Base-by-base conservation (phyloP, 2,888 invertebrate species). In the Periphyllus acericola region DNA sequence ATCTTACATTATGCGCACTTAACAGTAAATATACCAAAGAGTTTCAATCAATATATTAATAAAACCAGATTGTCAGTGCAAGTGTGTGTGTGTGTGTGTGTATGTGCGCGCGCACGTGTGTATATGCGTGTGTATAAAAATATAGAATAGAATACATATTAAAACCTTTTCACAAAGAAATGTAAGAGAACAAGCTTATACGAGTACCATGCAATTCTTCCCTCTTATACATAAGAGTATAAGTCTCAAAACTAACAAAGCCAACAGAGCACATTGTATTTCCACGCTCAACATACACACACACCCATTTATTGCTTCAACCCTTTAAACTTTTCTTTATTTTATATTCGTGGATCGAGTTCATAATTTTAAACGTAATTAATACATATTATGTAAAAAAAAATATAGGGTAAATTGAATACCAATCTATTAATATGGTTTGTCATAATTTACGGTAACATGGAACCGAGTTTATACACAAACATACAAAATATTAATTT, bases 201-300 rank as follows among this genome's bases (percentile, higher is more conserved):
- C 2, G 52, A 55, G 11, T 40, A 83, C 83, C 72, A 83, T 83
- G 83, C 14, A 34, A 74, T 83, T 55, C 6, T 83, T 55, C 6
- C 3, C 76, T 29, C 55, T 79, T 34, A 55, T 60, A 25, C 72
- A 72, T 34, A 83, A 83, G 55, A 83, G 82, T 52, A 34, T 72
- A 55, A 25, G 52, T 34, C 52, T 32, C n/a, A 72, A 83, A 72
- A 72, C 55, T 74, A 83, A 83, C 71, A 83, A 83, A 34, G 36
- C 52, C 72, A 52, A 34, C 17, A 83, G 55, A 83, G 72, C 52
- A 83, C 83, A 72, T 74, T 83, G 72, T 52, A 83, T n/a, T 52
- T 72, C 55, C 52, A 1, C 83, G 21, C 14, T n/a, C 29, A 66
- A 52, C 17, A n/a, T n/a, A 32, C 17, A n/a, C 25, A 21, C 3